Evolutionary conservation across 2,888 invertebrate species (phyloP).

Genomic region (Rotaria socialis): DNA sequence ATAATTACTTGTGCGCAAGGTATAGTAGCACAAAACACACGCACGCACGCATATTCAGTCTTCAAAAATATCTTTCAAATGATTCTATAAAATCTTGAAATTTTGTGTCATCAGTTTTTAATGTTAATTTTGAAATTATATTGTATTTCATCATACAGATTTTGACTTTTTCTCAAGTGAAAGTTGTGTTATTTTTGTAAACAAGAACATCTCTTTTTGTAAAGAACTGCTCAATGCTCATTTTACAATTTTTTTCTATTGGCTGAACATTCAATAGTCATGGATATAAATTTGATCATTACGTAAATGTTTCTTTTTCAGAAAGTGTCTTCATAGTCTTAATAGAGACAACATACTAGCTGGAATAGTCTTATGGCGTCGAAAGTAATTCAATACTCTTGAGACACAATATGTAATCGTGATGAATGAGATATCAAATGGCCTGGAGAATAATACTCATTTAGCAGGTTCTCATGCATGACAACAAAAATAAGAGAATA

Average conservation of each 20-base stretch:
- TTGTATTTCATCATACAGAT: constrained; percentile 70
- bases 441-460: no score
- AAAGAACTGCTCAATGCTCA: constrained; percentile 60
- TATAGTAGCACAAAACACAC: constrained; percentile 75
- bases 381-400: no score
- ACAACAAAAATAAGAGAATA: no score
- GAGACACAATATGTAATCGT: no score
- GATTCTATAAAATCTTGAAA: constrained; percentile 76
- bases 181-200: background rate
- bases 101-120: constrained; percentile 80
- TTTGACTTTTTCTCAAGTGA: constrained; percentile 51
- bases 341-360: no score
- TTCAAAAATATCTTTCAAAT: constrained; percentile 79
- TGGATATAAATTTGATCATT: constrained; percentile 72
- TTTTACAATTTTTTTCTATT: constrained; percentile 70
- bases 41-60: constrained; percentile 84
- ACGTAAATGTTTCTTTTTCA: constrained; percentile 48
- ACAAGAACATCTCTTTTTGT: background rate
- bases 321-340: constrained; percentile 60
- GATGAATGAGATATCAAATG: no score
- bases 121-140: constrained; percentile 86
- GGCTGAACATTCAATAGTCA: constrained; percentile 85
- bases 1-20: constrained; percentile 72
- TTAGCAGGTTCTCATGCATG: no score
- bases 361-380: no score